These are phyloP conservation scores for Nesidiocoris tenuis DNA, from an alignment of 2,888 invertebrate species.

Conservation along the genomic window DNA sequence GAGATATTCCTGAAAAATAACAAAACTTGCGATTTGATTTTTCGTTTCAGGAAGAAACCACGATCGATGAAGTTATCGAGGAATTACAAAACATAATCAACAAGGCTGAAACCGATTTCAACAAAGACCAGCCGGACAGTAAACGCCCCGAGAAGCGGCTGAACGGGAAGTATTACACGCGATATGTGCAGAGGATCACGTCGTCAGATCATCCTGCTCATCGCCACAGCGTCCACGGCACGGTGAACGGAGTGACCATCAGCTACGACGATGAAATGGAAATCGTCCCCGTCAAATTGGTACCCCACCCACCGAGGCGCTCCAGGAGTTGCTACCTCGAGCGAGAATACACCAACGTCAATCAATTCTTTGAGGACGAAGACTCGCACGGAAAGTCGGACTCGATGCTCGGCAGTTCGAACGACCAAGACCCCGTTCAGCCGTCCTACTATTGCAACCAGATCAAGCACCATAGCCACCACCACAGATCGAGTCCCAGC, in stretches of 20 bases:
- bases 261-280: conserved; percentile 58
- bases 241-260: neutral
- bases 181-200: conserved; percentile 41
- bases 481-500: conserved; percentile 10
- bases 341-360: conserved; percentile 52
- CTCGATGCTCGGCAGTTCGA: conserved; percentile 66
- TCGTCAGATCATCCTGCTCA: conserved; percentile 16
- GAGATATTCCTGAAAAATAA: too few relatives aligned
- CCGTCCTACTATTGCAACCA: conserved; percentile 37
- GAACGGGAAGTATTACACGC: conserved; percentile 49
- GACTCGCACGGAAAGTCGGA: conserved; percentile 65
- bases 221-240: conserved; percentile 54
- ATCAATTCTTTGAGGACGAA: conserved; percentile 53
- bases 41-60: conserved; percentile 67
- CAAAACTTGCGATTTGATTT: too few relatives aligned
- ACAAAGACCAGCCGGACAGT: conserved; percentile 39
- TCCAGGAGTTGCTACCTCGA: conserved; percentile 67
- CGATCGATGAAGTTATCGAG: conserved; percentile 84
- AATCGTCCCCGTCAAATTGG: conserved; percentile 68
- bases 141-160: conserved; percentile 50
- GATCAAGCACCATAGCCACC: conserved; percentile 20
- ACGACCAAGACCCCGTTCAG: conserved; percentile 32
- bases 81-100: conserved; percentile 81
- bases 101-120: conserved; percentile 72
- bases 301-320: conserved; percentile 78